Percentiles rank a stretch among this genome's conserved stretches.
phyloP scores from a whole-genome alignment of 1,140 invertebrate genomes.

The Saccostrea echinata region DNA sequence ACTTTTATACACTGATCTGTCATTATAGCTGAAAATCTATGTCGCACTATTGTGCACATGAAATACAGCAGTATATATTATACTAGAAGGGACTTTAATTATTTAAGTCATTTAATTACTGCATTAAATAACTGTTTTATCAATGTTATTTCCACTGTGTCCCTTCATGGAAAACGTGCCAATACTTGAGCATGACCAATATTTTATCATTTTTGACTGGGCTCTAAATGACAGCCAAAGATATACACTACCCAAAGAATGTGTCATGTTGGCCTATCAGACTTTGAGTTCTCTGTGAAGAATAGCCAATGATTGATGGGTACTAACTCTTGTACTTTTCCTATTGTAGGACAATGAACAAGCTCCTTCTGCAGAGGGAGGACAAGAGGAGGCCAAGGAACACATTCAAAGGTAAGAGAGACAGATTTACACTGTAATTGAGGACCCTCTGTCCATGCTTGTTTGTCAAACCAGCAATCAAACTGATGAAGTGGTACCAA shows the following conservation, averaged over 20 bases:
- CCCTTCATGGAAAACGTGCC: neutral
- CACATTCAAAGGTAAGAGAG: constrained; percentile 16
- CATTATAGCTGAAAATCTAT: no score
- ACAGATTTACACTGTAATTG: constrained; percentile 31
- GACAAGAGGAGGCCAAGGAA: constrained; percentile 9
- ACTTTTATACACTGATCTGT: no score
- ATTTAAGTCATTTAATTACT: no score
- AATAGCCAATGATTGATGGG: neutral
- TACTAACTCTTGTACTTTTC: constrained; percentile 21
- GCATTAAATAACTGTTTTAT: no score
- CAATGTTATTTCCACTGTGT: neutral
- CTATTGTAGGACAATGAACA: constrained; percentile 31
- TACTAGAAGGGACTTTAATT: no score
- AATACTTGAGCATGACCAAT: neutral
- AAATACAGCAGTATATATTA: no score
- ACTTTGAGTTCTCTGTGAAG: neutral
- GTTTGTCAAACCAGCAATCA: neutral
- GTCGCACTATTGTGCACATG: no score
- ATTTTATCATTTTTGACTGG: neutral
- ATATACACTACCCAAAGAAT: constrained; percentile 14
- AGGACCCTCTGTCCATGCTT: neutral
- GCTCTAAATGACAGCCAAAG: neutral
- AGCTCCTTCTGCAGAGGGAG: neutral
- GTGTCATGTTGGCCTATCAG: neutral
- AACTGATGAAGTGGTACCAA: neutral